A percentile compares a stretch with the other conserved stretches of the same genome.
Conservation (phyloP, 2,113 vertebrate species). For the Equus przewalskii region DNA sequence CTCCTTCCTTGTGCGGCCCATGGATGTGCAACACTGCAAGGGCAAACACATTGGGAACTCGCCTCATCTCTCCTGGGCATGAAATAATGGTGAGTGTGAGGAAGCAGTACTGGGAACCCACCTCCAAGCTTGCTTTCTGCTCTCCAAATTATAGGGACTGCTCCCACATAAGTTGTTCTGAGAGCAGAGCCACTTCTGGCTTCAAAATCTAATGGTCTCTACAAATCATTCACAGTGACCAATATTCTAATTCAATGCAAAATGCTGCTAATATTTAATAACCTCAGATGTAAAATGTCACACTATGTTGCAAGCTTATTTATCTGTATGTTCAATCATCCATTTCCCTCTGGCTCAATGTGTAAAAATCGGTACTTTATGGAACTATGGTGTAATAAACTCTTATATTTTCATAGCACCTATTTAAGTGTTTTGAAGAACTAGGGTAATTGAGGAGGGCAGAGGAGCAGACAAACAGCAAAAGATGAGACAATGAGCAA, state of each 20-base stretch:
- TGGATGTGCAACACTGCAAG: neutral
- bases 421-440: too few species aligned
- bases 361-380: neutral
- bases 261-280: neutral
- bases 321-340: neutral
- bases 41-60: neutral
- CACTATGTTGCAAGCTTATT: neutral
- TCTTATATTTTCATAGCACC: neutral
- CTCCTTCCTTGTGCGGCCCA: neutral
- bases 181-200: neutral
- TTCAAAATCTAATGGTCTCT: neutral
- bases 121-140: neutral
- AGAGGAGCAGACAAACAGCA: neutral
- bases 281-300: neutral
- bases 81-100: fast-evolving
- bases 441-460: neutral
- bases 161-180: neutral
- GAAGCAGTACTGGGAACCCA: neutral
- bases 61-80: neutral
- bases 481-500: neutral
- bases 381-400: too few species aligned
- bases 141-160: neutral
- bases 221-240: too few species aligned
- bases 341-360: neutral
- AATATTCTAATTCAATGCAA: neutral